Percentiles rank a stretch among this genome's conserved stretches.
Conservation (phyloP, 30 jellyfish, hydroid and myxozoan genomes). For the Morbakka virulenta region DNA sequence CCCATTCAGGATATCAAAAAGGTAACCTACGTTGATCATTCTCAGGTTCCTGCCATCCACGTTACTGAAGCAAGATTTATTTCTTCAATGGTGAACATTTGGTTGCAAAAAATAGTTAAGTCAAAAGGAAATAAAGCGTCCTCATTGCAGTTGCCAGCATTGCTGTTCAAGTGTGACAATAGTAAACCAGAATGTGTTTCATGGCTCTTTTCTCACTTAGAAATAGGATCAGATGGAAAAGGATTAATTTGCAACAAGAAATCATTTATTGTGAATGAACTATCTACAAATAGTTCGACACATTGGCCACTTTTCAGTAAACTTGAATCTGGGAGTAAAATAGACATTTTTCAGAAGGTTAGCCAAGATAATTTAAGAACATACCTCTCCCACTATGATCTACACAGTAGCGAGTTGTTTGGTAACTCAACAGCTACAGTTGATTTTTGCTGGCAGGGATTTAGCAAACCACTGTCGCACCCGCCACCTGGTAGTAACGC, state of each 20-base stretch:
- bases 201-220: constrained; percentile 48
- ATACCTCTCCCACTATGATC: constrained; percentile 43
- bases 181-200: constrained; percentile 29
- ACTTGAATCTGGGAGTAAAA: not conserved
- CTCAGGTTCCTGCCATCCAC: not conserved
- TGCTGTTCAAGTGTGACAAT: constrained; percentile 38
- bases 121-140: not conserved
- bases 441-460: constrained; percentile 58
- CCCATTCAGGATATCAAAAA: not conserved
- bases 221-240: not conserved
- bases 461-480: constrained; percentile 16
- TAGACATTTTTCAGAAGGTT: not conserved
- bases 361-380: not conserved
- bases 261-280: constrained; percentile 24
- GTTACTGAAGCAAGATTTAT: not conserved
- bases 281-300: not conserved
- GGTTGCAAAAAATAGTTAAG: not conserved
- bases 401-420: constrained; percentile 13
- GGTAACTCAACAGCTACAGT: constrained; percentile 1
- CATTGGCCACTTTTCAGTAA: not conserved
- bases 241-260: constrained; percentile 7
- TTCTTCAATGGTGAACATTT: not conserved
- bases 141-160: constrained; percentile 11
- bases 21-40: not conserved
- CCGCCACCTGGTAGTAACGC: constrained; percentile 56